phyloP scores from a whole-genome alignment of 37 sponge, comb jelly and placozoan species.

The Chondrosia reniformis region DNA sequence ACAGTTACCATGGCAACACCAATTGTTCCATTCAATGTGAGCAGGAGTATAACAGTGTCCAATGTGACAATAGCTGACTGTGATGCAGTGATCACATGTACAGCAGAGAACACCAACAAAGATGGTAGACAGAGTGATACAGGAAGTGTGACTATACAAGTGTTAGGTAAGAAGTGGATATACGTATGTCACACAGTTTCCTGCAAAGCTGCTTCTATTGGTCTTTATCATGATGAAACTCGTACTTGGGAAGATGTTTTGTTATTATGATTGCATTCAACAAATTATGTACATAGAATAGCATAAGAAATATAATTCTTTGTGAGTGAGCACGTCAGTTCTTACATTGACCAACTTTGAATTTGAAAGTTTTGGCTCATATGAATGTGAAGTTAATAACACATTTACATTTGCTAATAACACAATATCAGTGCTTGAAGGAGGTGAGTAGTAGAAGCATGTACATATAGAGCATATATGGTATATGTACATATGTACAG shows the following conservation, averaged over 20 bases:
- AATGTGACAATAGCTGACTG: constrained; percentile 1
- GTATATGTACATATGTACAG: no score
- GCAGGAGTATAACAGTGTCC: constrained; percentile 6
- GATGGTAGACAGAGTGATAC: neutral
- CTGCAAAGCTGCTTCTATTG: no score
- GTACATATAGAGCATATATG: no score
- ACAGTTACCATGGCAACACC: neutral
- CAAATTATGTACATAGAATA: no score
- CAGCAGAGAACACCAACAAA: neutral
- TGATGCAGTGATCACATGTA: constrained; percentile 23
- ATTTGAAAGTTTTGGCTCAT: neutral
- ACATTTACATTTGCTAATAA: no score
- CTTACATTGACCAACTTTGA: neutral
- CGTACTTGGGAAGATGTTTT: no score
- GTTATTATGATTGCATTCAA: no score
- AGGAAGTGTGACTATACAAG: neutral
- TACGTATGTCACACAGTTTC: neutral
- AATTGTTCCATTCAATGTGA: neutral
- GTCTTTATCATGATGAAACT: no score
- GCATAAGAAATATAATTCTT: no score
- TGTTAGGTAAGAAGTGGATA: neutral
- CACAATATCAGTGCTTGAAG: no score
- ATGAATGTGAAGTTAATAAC: neutral
- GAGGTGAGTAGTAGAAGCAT: no score
- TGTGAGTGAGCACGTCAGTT: neutral